phyloP scores from a whole-genome alignment of 2,797 vertebrate genomes.

The Aldrovandia affinis region DNA sequence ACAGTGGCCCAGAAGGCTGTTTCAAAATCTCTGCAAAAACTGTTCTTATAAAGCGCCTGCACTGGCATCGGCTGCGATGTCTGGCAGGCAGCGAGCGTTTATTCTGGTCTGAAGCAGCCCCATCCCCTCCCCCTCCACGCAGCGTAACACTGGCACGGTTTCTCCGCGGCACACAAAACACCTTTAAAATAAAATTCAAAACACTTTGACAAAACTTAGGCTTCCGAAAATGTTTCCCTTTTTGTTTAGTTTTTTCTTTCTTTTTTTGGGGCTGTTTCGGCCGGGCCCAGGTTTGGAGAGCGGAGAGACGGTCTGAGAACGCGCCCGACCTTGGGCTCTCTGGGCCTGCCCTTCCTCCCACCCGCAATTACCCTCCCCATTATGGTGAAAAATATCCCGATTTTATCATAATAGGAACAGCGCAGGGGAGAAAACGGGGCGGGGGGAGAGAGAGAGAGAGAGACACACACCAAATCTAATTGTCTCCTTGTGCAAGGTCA shows the following conservation, averaged over 20 bases:
- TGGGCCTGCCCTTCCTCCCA: slow-evolving; percentile 34
- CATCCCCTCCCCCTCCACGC: neutral
- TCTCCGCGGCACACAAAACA: neutral
- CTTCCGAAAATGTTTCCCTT: neutral
- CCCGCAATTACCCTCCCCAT: slow-evolving; percentile 56
- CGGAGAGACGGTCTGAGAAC: slow-evolving; percentile 19
- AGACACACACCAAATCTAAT: slow-evolving; percentile 66
- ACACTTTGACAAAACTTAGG: neutral
- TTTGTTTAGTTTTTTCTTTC: neutral
- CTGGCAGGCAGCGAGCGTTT: neutral
- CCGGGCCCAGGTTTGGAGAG: neutral
- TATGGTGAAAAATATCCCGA: slow-evolving; percentile 59
- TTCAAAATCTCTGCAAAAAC: neutral
- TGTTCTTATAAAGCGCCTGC: slow-evolving; percentile 7
- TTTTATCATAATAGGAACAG: slow-evolving; percentile 56
- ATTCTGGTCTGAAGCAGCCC: neutral
- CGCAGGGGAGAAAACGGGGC: slow-evolving; percentile 33
- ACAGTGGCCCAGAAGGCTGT: neutral
- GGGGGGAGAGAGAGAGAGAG: neutral
- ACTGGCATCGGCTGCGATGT: slow-evolving; percentile 19
- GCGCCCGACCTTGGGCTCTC: slow-evolving; percentile 37
- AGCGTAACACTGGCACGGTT: neutral
- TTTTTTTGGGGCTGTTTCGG: neutral
- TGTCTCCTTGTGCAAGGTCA: slow-evolving; percentile 77
- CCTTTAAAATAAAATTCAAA: neutral